Evolutionary conservation across 2,888 invertebrate species (phyloP).

Genomic region (Nymphalis urticae): DNA sequence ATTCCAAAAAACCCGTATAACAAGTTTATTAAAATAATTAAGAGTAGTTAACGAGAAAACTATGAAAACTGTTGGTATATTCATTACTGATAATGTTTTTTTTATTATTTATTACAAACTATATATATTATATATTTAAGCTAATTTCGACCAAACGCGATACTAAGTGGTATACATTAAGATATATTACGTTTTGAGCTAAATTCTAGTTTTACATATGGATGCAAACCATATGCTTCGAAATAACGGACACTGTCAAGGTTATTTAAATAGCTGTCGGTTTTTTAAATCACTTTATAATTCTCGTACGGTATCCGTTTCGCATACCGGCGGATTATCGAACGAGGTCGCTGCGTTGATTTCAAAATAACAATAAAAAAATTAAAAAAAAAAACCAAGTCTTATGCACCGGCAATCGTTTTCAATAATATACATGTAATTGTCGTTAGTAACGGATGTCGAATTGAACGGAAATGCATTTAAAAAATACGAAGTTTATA

Average conservation of each 20-base stretch:
- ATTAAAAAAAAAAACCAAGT: neutral
- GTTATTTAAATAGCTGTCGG: conserved; percentile 10
- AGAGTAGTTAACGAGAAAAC: no score
- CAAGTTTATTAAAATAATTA: no score
- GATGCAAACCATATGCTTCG: neutral
- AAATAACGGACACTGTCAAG: conserved; percentile 30
- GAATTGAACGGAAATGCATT: conserved; percentile 7
- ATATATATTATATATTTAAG: no score
- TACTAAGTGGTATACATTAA: no score
- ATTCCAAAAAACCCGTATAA: no score
- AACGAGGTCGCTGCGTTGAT: conserved; percentile 24
- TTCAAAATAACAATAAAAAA: conserved; percentile 7
- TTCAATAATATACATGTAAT: conserved; percentile 9
- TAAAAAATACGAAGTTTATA: neutral
- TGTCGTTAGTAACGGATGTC: conserved; percentile 10
- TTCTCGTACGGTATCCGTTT: conserved; percentile 23
- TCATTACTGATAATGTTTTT: no score
- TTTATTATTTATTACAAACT: no score
- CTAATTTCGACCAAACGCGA: no score
- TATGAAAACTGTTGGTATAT: no score
- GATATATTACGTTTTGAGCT: no score
- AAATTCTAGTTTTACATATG: no score
- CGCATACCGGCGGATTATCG: conserved; percentile 27
- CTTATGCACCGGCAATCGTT: conserved; percentile 20
- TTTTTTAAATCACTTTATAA: conserved; percentile 17